Evolutionary conservation across 2,113 vertebrate species (phyloP).

Genomic region (Daphoenositta chrysoptera): DNA sequence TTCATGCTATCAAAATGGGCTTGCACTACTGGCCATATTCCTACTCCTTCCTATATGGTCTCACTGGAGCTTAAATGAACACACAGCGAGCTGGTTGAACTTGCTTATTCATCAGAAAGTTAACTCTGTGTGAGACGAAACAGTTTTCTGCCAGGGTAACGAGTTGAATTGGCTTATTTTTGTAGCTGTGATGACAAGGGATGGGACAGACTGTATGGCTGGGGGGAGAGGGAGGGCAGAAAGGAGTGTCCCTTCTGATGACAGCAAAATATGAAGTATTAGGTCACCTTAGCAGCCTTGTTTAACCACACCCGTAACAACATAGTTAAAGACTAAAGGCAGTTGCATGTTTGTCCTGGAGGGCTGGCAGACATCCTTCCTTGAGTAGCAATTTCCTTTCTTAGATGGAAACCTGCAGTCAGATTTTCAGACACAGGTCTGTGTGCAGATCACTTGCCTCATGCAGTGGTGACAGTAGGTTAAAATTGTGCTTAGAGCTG

Average conservation of each 20-base stretch:
- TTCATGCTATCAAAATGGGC: neutral
- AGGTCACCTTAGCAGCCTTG: neutral
- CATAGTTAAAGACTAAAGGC: neutral
- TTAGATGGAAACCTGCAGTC: neutral
- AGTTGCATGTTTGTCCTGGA: neutral
- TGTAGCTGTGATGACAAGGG: neutral
- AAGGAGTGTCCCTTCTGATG: neutral
- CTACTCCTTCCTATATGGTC: neutral
- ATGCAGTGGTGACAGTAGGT: neutral
- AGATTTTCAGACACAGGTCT: neutral
- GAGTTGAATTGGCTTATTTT: neutral
- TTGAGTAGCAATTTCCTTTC: slow-evolving; percentile 18
- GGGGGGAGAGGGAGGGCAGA: neutral
- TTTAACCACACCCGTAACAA: neutral
- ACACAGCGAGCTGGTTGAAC: rapidly evolving
- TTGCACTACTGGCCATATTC: neutral
- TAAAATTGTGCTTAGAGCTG: neutral
- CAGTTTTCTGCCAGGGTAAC: neutral
- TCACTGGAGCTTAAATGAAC: neutral
- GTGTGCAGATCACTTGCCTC: neutral
- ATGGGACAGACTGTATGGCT: neutral
- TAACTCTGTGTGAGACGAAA: neutral
- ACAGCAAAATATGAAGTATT: neutral
- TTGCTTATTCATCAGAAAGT: neutral
- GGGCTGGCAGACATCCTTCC: neutral